Percentiles rank a stretch among this genome's conserved stretches.
These are phyloP conservation scores for Tetranychus truncatus DNA, from an alignment of 2,888 invertebrate species.

Conservation along the genomic window DNA sequence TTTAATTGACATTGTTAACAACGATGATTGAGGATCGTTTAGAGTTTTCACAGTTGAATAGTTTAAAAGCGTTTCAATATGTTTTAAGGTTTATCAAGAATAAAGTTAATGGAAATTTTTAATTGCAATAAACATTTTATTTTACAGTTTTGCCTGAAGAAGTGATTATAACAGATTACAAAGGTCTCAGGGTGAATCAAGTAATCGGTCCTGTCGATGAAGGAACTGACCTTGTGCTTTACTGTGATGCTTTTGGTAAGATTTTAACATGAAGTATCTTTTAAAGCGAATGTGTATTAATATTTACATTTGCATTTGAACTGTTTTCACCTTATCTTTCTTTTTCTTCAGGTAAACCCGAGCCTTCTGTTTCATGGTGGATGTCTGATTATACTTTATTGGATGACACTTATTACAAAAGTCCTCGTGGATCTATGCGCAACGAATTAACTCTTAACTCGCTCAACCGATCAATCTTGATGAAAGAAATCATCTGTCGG, in stretches of 20 bases:
- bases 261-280: background rate
- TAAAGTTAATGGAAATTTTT: no score
- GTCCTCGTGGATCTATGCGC: slow-evolving; percentile 23
- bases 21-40: no score
- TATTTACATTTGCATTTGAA: background rate
- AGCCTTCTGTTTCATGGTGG: slow-evolving; percentile 26
- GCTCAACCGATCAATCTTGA: slow-evolving; percentile 23
- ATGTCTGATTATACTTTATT: slow-evolving; percentile 17
- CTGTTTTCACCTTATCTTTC: background rate
- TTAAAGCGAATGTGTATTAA: background rate
- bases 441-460: slow-evolving; percentile 24
- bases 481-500: slow-evolving; percentile 24
- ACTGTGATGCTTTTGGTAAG: slow-evolving; percentile 24
- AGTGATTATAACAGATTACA: slow-evolving; percentile 27
- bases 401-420: slow-evolving; percentile 24
- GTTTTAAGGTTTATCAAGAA: no score
- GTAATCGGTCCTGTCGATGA: slow-evolving; percentile 26
- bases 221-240: slow-evolving; percentile 24
- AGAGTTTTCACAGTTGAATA: no score
- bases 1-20: no score
- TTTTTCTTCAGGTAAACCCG: slow-evolving; percentile 23
- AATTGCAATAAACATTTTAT: no score
- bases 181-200: slow-evolving; percentile 25
- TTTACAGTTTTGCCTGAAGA: slow-evolving; percentile 25
- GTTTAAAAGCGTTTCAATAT: no score